phyloP scores from a whole-genome alignment of 1,140 invertebrate species.

The Drosophila mojavensis region DNA sequence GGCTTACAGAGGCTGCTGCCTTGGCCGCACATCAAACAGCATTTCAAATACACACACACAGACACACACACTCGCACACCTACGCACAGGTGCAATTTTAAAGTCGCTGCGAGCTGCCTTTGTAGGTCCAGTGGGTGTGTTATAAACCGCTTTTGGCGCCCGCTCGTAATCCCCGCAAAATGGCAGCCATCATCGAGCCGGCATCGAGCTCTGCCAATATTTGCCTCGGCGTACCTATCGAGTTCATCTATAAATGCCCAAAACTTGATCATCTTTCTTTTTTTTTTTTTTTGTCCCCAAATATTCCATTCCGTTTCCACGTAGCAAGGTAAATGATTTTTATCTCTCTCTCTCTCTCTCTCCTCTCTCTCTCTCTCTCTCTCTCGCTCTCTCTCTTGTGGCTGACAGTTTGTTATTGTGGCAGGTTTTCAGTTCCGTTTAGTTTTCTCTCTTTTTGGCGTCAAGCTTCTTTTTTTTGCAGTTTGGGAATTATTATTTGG shows the following conservation, averaged over 20 bases:
- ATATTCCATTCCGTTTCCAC: conserved; percentile 28
- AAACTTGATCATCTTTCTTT: conserved; percentile 8
- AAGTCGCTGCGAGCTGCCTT: conserved; percentile 37
- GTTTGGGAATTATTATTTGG: conserved; percentile 71
- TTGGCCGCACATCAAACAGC: conserved; percentile 63
- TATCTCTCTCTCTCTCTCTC: neutral
- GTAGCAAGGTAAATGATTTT: conserved; percentile 52
- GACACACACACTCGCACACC: conserved; percentile 5
- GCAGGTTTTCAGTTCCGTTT: conserved; percentile 35
- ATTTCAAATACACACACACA: conserved; percentile 1
- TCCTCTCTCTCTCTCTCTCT: no score
- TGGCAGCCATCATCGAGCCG: conserved; percentile 12
- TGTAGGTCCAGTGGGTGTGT: conserved; percentile 23
- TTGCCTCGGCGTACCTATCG: conserved; percentile 12
- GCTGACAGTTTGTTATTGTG: conserved; percentile 50
- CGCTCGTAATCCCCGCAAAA: conserved; percentile 59
- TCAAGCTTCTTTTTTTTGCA: neutral
- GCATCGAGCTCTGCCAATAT: conserved; percentile 37
- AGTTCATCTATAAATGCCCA: conserved; percentile 35
- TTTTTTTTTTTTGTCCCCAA: conserved; percentile 13
- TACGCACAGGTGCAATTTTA: conserved; percentile 41
- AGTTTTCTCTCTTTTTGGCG: conserved; percentile 15
- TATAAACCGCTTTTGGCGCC: conserved; percentile 41
- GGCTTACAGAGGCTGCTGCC: conserved; percentile 47
- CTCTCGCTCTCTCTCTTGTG: conserved; percentile 28